Evolutionary conservation across 1,140 invertebrate genomes (phyloP).

Genomic region (Zaprionus taronus): DNA sequence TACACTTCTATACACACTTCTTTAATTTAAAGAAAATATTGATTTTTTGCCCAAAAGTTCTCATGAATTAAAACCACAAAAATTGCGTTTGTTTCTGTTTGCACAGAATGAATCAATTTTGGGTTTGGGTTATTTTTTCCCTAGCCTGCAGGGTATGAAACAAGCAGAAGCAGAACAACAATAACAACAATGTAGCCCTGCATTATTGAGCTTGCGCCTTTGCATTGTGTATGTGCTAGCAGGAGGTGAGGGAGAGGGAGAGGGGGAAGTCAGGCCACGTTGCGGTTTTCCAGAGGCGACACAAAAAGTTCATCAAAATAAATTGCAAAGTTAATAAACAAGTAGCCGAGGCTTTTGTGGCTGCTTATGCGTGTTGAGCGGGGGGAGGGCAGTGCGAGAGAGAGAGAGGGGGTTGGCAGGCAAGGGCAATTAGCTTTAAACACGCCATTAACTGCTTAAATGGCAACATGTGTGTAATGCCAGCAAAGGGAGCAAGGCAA

Average conservation of each 20-base stretch:
- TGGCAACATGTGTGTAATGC: constrained; percentile 68
- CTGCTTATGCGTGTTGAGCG: constrained; percentile 11
- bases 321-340: constrained; percentile 81
- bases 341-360: constrained; percentile 60
- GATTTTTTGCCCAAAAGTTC: constrained; percentile 1
- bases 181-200: constrained; percentile 2
- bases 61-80: neutral
- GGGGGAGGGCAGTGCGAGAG: neutral
- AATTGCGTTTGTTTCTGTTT: neutral
- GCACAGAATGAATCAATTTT: neutral
- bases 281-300: constrained; percentile 26
- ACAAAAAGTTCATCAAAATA: constrained; percentile 67
- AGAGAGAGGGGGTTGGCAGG: constrained; percentile 53
- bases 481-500: neutral
- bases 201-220: constrained; percentile 21
- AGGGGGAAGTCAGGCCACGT: neutral
- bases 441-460: constrained; percentile 80
- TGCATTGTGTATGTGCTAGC: neutral
- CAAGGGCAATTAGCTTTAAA: constrained; percentile 75
- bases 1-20: neutral
- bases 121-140: neutral
- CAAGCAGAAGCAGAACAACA: neutral
- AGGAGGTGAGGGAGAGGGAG: neutral
- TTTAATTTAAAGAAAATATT: constrained; percentile 5
- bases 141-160: constrained; percentile 13